Percentiles rank a stretch among this genome's conserved stretches.
Evolutionary conservation across 2,888 invertebrate genomes (phyloP).

Genomic region (Gandaritis pyraliata): DNA sequence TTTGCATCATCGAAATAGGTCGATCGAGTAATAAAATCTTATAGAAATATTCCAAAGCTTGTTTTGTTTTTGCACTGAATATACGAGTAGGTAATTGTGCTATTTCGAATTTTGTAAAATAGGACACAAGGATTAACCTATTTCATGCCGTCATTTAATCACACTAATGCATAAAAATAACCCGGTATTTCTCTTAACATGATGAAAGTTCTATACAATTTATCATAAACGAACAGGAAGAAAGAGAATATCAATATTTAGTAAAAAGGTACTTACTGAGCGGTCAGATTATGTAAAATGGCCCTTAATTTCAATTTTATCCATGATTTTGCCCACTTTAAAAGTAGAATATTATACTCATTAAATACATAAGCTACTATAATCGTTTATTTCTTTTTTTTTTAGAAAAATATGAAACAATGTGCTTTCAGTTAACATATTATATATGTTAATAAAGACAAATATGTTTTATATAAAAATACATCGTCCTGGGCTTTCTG

Average conservation of each 20-base stretch:
- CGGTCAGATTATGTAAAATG: constrained; percentile 39
- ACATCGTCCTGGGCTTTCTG: constrained; percentile 74
- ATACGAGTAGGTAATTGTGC: not conserved
- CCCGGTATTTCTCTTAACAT: constrained; percentile 31
- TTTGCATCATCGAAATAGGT: not conserved
- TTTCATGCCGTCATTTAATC: not conserved
- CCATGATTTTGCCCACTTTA: constrained; percentile 70
- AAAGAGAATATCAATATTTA: not conserved
- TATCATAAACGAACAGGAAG: not conserved
- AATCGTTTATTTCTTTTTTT: constrained; percentile 63
- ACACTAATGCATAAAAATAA: constrained; percentile 44
- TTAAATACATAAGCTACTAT: constrained; percentile 69
- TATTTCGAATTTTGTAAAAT: not conserved
- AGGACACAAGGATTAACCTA: not conserved
- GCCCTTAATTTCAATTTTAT: constrained; percentile 57
- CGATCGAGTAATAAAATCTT: no score
- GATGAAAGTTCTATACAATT: not conserved
- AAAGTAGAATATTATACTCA: constrained; percentile 71
- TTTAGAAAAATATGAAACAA: constrained; percentile 84
- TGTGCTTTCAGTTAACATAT: constrained; percentile 84
- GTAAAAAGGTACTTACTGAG: constrained; percentile 4
- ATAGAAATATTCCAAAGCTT: no score
- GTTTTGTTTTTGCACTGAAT: no score
- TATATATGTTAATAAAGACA: constrained; percentile 83
- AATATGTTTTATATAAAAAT: constrained; percentile 84